Evolutionary conservation across 2,888 invertebrate genomes (phyloP), one percentile per base, ranked within the genome.

Genomic region (Rosalia funebris): DNA sequence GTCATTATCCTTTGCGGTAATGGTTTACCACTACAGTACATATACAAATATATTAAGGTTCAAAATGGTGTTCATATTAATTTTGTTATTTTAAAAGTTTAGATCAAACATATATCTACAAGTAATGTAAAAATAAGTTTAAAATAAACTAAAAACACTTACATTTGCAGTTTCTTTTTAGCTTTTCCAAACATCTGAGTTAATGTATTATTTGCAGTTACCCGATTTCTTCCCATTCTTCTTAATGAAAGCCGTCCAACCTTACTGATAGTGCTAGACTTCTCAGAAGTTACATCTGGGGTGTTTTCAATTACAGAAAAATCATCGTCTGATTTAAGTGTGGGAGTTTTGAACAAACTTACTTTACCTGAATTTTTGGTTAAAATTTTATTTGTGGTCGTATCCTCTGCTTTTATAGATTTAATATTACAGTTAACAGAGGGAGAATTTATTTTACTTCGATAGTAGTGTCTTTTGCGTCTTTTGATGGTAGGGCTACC

Each of bases 181-280:
- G 19, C 1, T 1, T 12, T 54, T 4, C 9, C 11, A 61, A 69
- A 69, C 54, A 71, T 68, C 54, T 73, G 71, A 7, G 73, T 72
- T 34, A 74, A 50, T n/a, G 73, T 74, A 14, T 60, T 53, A 57
- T 41, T 34, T 5, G 25, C 3, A 25, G 25, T 25, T 5, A 5
- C 3, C 7, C 7, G 3, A 25, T 34, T 34, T 34, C 11, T 34
- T 34, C 10, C 11, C 34, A 5, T n/a, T 34, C 34, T 34, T 34
- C 48, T 65, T 10, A 34, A 44, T 37, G 52, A 46, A 2, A 39
- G 53, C 10, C 25, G 48, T 31, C 31, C 12, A 14, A 63, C 16
- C 9, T 19, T 53, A 17, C 37, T 44, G 12, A 15, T 41, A 11
- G 42, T 60, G 10, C 42, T 61, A 4, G 39, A 14, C 41, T 47